Evolutionary conservation across 37 sponge, comb jelly and placozoan genomes (phyloP), one percentile per base, ranked within the genome.

Genomic region (Beroe forskalii): DNA sequence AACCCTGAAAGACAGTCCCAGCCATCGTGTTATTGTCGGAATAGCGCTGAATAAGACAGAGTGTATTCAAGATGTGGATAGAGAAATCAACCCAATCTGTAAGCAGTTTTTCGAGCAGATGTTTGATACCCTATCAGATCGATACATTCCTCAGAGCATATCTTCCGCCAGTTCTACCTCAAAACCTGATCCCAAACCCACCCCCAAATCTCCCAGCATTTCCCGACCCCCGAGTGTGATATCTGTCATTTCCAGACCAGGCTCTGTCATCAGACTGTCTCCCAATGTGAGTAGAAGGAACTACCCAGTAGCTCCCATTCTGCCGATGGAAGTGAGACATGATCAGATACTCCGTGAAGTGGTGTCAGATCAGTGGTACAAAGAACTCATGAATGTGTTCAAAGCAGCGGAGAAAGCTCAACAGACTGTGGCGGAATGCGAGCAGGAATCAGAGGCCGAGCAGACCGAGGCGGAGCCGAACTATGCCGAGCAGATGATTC

Each of bases 281-380:
- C 27, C 27, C 39, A 69, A 36, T 14, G 72, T 69, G 1, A 69
- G 32, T 32, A 37, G 9, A 2, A 27, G 39, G 32, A 69, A 33
- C 37, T 14, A 32, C 38, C 38, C 72, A 32, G 19, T 22, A 20
- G 38, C 48, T 24, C 86, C 37, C 24, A 12, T 80, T 6, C 48
- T 33, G 55, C 40, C 86, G 25, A n/a, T 33, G 38, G 30, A 19
- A 43, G 86, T 33, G 8, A 32, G 86, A 20, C 28, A 80, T 37
- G 35, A 80, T 48, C 28, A 80, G 86, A 80, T 80, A 12, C 55
- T 80, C 9, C 86, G 35, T 32, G 86, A 80, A 0, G 55, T 80
- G 0, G 86, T 80, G 9, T 22, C 86, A 14, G 86, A 80, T 44
- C 86, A 80, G 55, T 80, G 86, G 86, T 80, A 80, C 22, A 80